These are phyloP conservation scores for Heliconius sara DNA, from an alignment of 2,888 invertebrate genomes.

Conservation along the genomic window DNA sequence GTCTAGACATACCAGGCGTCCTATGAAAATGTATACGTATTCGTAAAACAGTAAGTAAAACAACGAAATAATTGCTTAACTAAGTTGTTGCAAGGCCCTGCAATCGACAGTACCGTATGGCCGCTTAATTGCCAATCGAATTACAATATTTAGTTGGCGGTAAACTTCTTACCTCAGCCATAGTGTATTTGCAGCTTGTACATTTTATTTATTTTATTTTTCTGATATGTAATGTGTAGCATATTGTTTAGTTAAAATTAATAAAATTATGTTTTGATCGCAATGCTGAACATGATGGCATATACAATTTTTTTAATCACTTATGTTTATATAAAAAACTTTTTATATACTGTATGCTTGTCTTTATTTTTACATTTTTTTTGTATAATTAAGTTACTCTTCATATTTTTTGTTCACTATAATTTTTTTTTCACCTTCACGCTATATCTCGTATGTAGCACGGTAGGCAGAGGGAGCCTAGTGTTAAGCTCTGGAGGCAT, in stretches of 20 bases:
- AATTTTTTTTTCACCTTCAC: background rate
- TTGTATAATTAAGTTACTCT: no score
- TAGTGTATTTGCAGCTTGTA: background rate
- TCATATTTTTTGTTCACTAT: no score
- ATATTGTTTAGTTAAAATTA: no score
- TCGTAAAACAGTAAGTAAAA: background rate
- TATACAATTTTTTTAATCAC: no score
- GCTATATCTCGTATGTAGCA: background rate
- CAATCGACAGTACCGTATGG: conserved; percentile 32
- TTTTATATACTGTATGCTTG: no score
- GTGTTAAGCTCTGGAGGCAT: background rate
- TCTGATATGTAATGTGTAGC: no score
- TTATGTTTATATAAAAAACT: no score
- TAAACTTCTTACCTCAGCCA: conserved; percentile 25
- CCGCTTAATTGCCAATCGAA: conserved; percentile 32
- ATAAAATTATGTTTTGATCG: no score
- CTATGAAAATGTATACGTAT: background rate
- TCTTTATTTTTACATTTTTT: no score
- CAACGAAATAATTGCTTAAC: conserved; percentile 4
- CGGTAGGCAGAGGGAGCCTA: background rate
- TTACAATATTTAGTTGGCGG: conserved; percentile 32
- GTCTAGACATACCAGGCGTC: background rate
- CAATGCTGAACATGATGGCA: no score
- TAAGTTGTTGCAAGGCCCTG: conserved; percentile 19
- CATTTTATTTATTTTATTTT: background rate